A percentile compares a stretch with the other conserved stretches of the same genome.
Evolutionary conservation across 1,140 invertebrate species (phyloP).

Genomic region (Ips nitidus): DNA sequence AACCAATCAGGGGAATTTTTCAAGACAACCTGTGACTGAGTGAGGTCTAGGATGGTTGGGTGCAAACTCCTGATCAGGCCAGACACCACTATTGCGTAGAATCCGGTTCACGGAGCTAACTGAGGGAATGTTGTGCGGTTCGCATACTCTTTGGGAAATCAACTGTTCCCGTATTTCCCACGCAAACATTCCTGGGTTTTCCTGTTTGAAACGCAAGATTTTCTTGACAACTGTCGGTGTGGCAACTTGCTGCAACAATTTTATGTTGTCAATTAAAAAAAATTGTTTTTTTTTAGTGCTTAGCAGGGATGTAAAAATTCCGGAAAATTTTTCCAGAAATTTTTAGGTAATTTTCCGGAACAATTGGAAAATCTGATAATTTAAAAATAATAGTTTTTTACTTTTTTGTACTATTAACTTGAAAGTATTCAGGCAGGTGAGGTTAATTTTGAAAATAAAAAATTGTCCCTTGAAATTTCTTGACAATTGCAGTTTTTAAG

Average conservation of each 20-base stretch:
- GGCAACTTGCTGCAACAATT: slow-evolving; percentile 77
- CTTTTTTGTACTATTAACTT: too few relatives aligned
- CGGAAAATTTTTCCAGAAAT: too few relatives aligned
- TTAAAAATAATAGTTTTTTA: too few relatives aligned
- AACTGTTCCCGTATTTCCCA: slow-evolving; percentile 91
- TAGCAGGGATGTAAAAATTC: slow-evolving; percentile 16
- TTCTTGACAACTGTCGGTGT: slow-evolving; percentile 90
- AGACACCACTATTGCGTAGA: slow-evolving; percentile 79
- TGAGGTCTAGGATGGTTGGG: neutral
- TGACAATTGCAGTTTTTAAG: too few relatives aligned
- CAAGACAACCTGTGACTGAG: neutral
- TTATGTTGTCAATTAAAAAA: neutral
- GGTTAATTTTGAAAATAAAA: too few relatives aligned
- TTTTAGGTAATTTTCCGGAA: too few relatives aligned
- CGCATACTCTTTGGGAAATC: slow-evolving; percentile 80
- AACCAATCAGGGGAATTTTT: neutral
- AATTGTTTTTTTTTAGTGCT: slow-evolving; percentile 5
- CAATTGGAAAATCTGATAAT: too few relatives aligned
- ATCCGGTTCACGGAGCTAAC: slow-evolving; percentile 95
- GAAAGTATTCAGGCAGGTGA: too few relatives aligned
- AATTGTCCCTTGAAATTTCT: too few relatives aligned
- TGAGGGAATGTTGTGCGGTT: slow-evolving; percentile 84
- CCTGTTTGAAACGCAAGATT: slow-evolving; percentile 86
- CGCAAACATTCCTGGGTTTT: slow-evolving; percentile 88
- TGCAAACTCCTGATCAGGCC: slow-evolving; percentile 53